A percentile compares a stretch with the other conserved stretches of the same genome.
These are phyloP conservation scores for Drosophila trapezifrons DNA, from an alignment of 1,140 invertebrate genomes.

Conservation along the genomic window DNA sequence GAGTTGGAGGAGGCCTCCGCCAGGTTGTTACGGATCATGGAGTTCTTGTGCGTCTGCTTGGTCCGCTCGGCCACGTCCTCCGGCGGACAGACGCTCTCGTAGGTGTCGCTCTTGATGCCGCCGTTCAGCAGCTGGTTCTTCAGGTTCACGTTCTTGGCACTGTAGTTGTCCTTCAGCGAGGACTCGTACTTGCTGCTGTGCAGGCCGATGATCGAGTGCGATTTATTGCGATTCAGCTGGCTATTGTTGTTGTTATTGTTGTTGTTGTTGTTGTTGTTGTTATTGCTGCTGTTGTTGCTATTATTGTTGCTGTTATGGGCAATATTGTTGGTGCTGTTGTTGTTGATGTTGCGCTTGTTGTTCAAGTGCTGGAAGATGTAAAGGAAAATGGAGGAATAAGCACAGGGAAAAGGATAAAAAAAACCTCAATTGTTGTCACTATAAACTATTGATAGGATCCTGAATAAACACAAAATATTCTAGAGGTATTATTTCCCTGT, in stretches of 20 bases:
- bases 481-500: too few relatives aligned
- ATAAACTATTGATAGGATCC: too few relatives aligned
- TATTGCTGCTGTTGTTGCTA: slow-evolving; percentile 42
- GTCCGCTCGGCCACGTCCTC: slow-evolving; percentile 82
- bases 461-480: too few relatives aligned
- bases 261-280: slow-evolving; percentile 22
- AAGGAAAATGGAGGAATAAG: too few relatives aligned
- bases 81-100: slow-evolving; percentile 83
- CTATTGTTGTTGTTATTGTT: slow-evolving; percentile 59
- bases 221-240: slow-evolving; percentile 77
- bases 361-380: slow-evolving; percentile 81
- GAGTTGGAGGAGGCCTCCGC: slow-evolving; percentile 34
- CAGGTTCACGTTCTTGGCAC: slow-evolving; percentile 73
- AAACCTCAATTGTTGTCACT: too few relatives aligned
- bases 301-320: slow-evolving; percentile 42
- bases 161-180: slow-evolving; percentile 68
- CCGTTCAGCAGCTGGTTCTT: slow-evolving; percentile 67
- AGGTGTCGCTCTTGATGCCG: slow-evolving; percentile 83
- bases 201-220: slow-evolving; percentile 76
- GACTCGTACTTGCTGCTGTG: slow-evolving; percentile 80
- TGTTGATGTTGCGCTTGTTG: slow-evolving; percentile 69
- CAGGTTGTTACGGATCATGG: slow-evolving; percentile 79
- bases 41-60: slow-evolving; percentile 80
- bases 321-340: slow-evolving; percentile 41
- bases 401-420: too few relatives aligned